Conservation (phyloP, 1,140 invertebrate species). For the Orussus abietinus region DNA sequence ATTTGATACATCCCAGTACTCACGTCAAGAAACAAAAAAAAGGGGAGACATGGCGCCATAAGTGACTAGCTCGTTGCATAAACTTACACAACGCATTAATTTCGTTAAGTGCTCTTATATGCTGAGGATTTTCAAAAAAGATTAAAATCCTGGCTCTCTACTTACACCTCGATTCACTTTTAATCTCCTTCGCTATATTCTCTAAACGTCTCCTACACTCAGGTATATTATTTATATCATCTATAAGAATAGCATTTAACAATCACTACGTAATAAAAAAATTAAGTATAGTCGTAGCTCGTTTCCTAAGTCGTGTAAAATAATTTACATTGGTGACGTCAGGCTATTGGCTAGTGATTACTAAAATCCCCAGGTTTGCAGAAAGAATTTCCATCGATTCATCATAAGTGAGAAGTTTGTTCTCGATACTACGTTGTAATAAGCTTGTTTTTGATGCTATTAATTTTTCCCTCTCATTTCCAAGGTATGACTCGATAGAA, state of each 20-base stretch:
- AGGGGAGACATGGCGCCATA: conserved; percentile 24
- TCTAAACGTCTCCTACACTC: conserved; percentile 21
- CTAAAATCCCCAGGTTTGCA: conserved; percentile 24
- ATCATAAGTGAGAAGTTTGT: conserved; percentile 10
- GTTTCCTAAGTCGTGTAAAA: conserved; percentile 33
- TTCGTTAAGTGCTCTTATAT: conserved; percentile 12
- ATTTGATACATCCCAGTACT: no score
- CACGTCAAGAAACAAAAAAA: conserved; percentile 16
- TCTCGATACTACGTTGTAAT: no score
- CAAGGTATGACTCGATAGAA: no score
- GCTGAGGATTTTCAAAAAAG: conserved; percentile 4
- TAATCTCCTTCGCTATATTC: conserved; percentile 19
- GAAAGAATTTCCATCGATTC: conserved; percentile 25
- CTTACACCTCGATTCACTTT: conserved; percentile 16
- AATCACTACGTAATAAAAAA: conserved; percentile 42
- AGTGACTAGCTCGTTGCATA: conserved; percentile 22
- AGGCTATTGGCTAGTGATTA: conserved; percentile 42
- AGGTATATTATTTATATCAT: conserved; percentile 29
- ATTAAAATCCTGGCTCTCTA: conserved; percentile 7
- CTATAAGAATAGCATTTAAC: conserved; percentile 47
- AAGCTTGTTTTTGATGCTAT: no score
- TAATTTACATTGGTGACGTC: conserved; percentile 40
- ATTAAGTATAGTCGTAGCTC: conserved; percentile 44
- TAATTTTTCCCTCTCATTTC: no score
- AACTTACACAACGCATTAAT: conserved; percentile 16